Evolutionary conservation across 1,140 invertebrate species (phyloP).

Genomic region (Octopus sinensis): DNA sequence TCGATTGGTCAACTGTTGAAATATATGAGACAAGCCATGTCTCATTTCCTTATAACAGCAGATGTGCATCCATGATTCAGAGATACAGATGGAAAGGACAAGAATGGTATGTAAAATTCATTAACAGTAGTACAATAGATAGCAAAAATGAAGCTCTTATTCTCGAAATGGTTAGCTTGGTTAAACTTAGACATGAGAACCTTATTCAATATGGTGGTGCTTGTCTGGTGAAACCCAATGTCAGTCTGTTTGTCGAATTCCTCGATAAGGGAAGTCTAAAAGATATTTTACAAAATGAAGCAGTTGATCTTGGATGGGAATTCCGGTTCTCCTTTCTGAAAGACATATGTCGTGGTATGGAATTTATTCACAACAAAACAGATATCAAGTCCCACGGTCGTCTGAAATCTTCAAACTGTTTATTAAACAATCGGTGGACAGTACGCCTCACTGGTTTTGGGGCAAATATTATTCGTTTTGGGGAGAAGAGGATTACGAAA

Average conservation of each 20-base stretch:
- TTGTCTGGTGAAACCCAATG: constrained; percentile 32
- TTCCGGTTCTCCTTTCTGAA: constrained; percentile 31
- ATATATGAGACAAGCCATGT: background rate
- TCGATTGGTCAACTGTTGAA: background rate
- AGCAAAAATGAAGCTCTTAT: constrained; percentile 24
- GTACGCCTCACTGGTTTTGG: background rate
- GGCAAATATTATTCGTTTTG: background rate
- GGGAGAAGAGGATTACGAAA: background rate
- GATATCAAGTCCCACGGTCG: constrained; percentile 80
- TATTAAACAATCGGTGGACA: constrained; percentile 91
- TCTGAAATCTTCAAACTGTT: constrained; percentile 82
- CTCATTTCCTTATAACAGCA: background rate
- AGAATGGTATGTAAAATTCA: background rate
- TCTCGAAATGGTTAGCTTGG: constrained; percentile 28
- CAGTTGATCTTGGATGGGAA: constrained; percentile 31
- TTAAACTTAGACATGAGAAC: constrained; percentile 31
- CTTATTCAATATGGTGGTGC: constrained; percentile 30
- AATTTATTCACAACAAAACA: constrained; percentile 73
- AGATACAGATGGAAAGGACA: background rate
- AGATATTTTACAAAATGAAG: constrained; percentile 28
- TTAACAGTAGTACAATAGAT: constrained; percentile 24
- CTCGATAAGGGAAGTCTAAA: constrained; percentile 35
- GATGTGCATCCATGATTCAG: background rate
- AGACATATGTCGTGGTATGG: constrained; percentile 33
- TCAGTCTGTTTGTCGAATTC: constrained; percentile 28